Evolutionary conservation across 1,140 invertebrate species (phyloP), one percentile per base, ranked within the genome.

Genomic region (Pectinophora gossypiella): DNA sequence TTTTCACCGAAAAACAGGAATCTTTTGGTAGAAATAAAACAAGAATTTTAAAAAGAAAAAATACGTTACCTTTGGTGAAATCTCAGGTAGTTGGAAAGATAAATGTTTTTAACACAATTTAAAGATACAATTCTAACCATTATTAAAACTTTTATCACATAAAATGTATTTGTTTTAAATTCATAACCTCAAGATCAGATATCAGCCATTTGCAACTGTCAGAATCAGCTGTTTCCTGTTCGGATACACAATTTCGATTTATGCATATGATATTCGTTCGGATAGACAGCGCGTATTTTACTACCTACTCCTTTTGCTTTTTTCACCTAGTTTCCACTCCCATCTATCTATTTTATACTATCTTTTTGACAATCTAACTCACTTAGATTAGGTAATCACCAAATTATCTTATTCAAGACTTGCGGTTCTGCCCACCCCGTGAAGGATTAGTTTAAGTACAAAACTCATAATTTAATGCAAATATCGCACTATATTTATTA

Each of bases 81-180:
- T 12, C 19, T 9, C 19, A 20, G 9, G 3, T 4, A 3, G 13
- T 21, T 44, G 1, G 12, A 20, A 20, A 20, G 20, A 15, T 2
- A 5, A 2, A 44, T 7, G 20, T 9, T 1, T 21, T 44, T 44
- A 4, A 20, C 12, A 44, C 19, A 20, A 44, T 5, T 7, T 20
- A 44, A 19, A 21, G 13, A 40, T 40, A 18, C 16, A 15, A 44
- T 44, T 44, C 42, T 19, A 9, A 44, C 42, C 42, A 44, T 44
- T 13, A 40, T 40, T 40, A 10, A 15, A 15, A 7, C 16, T 16
- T 40, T 40, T 40, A 16, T 2, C 7, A 15, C 10, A 15, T 40
- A 40, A 40, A 15, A 40, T 6, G 5, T 5, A 5, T 12, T 5
- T 27, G 23, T 6, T 6, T 6, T 5, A 6, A 27, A 6, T 27